Percentiles rank a stretch among this genome's conserved stretches.
Evolutionary conservation across 2,113 vertebrate genomes (phyloP).

Genomic region (Mobula hypostoma): DNA sequence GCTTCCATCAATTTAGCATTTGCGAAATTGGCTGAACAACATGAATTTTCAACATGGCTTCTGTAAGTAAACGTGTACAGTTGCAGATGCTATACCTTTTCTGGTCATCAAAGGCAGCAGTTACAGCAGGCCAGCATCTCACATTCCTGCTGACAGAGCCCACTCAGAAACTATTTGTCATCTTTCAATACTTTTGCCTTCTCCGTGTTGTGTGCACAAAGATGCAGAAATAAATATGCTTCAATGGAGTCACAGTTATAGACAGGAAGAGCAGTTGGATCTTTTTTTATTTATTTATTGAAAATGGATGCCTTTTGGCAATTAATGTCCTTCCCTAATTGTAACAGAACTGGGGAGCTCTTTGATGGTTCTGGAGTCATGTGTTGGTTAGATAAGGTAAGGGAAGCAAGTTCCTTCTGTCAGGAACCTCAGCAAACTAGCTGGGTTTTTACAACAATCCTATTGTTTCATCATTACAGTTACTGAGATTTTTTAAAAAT

Average conservation of each 20-base stretch:
- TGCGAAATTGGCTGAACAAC: background rate
- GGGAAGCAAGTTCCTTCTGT: too few species aligned
- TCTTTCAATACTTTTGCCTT: background rate
- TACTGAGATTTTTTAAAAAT: too few species aligned
- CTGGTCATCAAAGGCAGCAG: background rate
- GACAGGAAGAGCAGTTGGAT: background rate
- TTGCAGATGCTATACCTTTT: background rate
- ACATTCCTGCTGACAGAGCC: background rate
- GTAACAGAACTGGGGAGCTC: too few species aligned
- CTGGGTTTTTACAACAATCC: too few species aligned
- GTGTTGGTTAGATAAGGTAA: too few species aligned
- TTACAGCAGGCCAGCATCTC: background rate
- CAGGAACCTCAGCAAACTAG: too few species aligned
- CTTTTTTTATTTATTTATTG: background rate
- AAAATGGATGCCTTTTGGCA: background rate
- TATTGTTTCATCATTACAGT: too few species aligned
- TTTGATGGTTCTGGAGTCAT: too few species aligned
- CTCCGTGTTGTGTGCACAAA: background rate
- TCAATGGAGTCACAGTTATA: constrained; percentile 4
- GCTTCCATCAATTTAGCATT: constrained; percentile 5
- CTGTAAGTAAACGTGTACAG: background rate
- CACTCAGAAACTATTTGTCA: background rate
- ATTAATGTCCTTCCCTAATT: background rate
- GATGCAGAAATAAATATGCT: background rate
- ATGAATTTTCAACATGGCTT: constrained; percentile 16